phyloP scores from a whole-genome alignment of 2,888 invertebrate species.

The Tetragonisca angustula region DNA sequence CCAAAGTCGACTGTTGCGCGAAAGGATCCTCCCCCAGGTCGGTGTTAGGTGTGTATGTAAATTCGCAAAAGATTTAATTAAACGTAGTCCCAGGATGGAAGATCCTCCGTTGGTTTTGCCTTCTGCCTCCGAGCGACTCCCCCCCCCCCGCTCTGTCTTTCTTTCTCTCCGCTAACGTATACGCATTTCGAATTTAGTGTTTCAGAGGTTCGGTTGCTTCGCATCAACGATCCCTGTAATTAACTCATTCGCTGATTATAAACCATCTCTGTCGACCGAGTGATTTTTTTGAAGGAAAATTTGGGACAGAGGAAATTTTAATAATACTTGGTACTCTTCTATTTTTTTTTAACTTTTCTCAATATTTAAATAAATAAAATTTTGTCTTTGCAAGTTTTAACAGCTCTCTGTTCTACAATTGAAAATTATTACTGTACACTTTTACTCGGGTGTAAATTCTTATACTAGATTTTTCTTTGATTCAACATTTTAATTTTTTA shows the following conservation, averaged over 20 bases:
- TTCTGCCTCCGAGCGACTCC: conserved; percentile 19
- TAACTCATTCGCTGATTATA: conserved; percentile 18
- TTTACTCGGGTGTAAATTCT: too few species aligned
- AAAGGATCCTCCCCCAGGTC: conserved; percentile 75
- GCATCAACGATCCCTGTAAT: conserved; percentile 44
- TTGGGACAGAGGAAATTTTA: background rate
- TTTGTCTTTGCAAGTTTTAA: too few species aligned
- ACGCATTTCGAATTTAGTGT: conserved; percentile 54
- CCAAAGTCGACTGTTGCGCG: conserved; percentile 67
- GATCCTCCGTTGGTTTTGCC: conserved; percentile 43
- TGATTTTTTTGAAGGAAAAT: background rate
- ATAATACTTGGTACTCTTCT: too few species aligned
- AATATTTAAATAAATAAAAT: background rate
- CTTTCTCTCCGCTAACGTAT: conserved; percentile 45
- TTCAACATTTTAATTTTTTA: too few species aligned
- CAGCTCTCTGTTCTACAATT: too few species aligned
- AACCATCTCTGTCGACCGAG: background rate
- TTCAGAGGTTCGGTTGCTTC: conserved; percentile 31
- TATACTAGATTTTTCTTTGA: too few species aligned
- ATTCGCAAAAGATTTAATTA: conserved; percentile 83
- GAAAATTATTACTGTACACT: too few species aligned
- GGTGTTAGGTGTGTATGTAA: conserved; percentile 76
- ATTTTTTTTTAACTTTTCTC: background rate
- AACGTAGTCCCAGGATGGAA: conserved; percentile 73
- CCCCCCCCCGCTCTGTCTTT: background rate